Evolutionary conservation across 2,113 vertebrate genomes (phyloP).

Genomic region (Tyto alba): DNA sequence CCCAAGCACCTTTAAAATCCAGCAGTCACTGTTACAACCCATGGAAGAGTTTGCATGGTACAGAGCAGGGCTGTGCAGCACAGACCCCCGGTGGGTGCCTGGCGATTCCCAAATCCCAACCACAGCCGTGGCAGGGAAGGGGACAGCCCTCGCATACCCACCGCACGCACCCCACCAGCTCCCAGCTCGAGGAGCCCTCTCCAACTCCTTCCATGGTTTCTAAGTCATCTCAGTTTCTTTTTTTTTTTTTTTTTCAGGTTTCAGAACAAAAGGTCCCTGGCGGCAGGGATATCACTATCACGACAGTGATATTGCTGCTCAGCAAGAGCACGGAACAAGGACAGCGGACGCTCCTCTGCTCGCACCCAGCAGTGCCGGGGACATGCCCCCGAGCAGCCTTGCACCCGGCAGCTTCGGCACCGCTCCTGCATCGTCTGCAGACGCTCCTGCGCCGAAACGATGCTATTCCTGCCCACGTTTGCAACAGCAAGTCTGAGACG

Average conservation of each 20-base stretch:
- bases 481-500: background rate
- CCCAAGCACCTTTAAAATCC: background rate
- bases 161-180: background rate
- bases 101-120: background rate
- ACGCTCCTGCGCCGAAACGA: background rate
- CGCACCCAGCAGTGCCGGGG: accelerated
- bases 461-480: background rate
- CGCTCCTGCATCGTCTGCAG: accelerated
- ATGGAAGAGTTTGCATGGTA: accelerated
- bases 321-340: background rate
- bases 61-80: background rate
- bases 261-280: background rate
- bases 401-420: accelerated
- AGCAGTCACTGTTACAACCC: background rate
- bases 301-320: background rate
- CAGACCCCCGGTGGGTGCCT: accelerated
- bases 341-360: accelerated
- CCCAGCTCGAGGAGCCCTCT: background rate
- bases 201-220: background rate
- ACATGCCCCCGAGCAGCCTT: background rate
- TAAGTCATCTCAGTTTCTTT: background rate
- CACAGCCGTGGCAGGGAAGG: accelerated
- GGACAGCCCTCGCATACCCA: background rate
- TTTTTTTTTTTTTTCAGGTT: too few species aligned
- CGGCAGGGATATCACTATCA: background rate